Evolutionary conservation across 2,888 invertebrate genomes (phyloP), one percentile per base, ranked within the genome.

Genomic region (Apodemia arnacis): DNA sequence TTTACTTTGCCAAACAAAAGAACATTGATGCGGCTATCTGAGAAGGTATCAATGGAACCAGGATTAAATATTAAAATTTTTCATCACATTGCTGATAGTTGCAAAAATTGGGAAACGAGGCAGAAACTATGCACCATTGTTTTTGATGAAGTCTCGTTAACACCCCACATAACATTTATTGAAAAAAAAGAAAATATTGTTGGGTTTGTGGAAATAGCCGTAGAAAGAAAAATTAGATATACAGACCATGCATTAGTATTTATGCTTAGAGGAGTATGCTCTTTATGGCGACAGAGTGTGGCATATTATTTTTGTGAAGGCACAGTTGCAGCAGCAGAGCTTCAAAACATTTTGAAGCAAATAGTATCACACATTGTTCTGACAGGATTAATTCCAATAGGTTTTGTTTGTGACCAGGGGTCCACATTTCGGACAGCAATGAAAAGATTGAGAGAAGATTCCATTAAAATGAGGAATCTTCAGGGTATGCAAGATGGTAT

Each of bases 281-380:
- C 85, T 44, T 72, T 31, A 10, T 94, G 13, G 87, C 88, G 8
- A 15, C 59, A 76, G 27, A 59, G 49, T 59, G n/a, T 76, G 6
- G 76, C 76, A 34, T 92, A 83, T 81, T 93, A 93, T 75, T 93
- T 93, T 59, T 94, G 92, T 88, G 91, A 91, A 82, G 93, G 93
- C 0, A 89, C 92, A 21, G 83, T 84, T 15, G 73, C 92, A 11
- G 87, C 92, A 63, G 74, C 87, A 72, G 72, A 31, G 44, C 24
- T 93, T 0, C 38, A 78, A 85, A 87, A 84, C 5, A 93, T 93
- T 70, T 82, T 93, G 31, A 93, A 92, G 76, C 74, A 92, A 70
- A 27, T 92, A 18, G 85, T 91, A 2, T 13, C 84, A 11, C 31
- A 85, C 73, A 49, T 94, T 0, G 49, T 63, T n/a, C 41, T 86